These are phyloP conservation scores for Lateolabrax maculatus DNA, from an alignment of 2,797 vertebrate genomes.

Conservation along the genomic window DNA sequence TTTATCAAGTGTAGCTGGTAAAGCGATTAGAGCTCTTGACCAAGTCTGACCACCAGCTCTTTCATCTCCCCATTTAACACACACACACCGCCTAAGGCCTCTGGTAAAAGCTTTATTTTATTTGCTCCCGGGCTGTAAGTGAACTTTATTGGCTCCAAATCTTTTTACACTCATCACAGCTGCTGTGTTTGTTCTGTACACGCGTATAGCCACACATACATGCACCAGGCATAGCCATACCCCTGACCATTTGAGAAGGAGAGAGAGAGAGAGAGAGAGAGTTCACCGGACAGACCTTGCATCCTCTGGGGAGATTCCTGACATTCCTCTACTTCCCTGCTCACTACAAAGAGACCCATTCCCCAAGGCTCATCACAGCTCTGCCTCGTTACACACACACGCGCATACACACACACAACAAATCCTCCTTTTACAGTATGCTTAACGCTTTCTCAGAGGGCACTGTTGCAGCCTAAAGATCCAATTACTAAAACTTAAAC, in stretches of 20 bases:
- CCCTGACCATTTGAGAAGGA: not conserved
- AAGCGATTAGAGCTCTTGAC: slow-evolving; percentile 51
- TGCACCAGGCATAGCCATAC: not conserved
- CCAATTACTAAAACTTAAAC: slow-evolving; percentile 36
- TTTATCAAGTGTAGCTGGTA: slow-evolving; percentile 42
- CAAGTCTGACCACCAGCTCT: slow-evolving; percentile 53
- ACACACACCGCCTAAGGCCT: slow-evolving; percentile 27
- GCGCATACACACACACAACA: slow-evolving; percentile 11
- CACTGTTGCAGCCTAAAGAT: slow-evolving; percentile 39
- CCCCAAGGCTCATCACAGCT: slow-evolving; percentile 57
- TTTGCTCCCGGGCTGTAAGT: slow-evolving; percentile 57
- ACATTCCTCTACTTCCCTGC: slow-evolving; percentile 83
- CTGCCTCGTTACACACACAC: slow-evolving; percentile 46
- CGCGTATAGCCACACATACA: slow-evolving; percentile 2
- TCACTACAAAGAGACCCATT: slow-evolving; percentile 75
- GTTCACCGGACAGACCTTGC: slow-evolving; percentile 68
- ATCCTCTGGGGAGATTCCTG: slow-evolving; percentile 80
- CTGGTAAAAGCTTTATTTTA: slow-evolving; percentile 66
- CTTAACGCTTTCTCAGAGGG: slow-evolving; percentile 29
- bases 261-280: slow-evolving; percentile 23
- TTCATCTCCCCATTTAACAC: slow-evolving; percentile 55
- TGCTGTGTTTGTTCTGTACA: slow-evolving; percentile 47
- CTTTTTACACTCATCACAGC: slow-evolving; percentile 54
- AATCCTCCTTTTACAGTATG: slow-evolving; percentile 37
- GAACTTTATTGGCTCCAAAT: slow-evolving; percentile 60